Conservation (phyloP, 1,140 invertebrate species). For the Philotrypesis tridentata region DNA sequence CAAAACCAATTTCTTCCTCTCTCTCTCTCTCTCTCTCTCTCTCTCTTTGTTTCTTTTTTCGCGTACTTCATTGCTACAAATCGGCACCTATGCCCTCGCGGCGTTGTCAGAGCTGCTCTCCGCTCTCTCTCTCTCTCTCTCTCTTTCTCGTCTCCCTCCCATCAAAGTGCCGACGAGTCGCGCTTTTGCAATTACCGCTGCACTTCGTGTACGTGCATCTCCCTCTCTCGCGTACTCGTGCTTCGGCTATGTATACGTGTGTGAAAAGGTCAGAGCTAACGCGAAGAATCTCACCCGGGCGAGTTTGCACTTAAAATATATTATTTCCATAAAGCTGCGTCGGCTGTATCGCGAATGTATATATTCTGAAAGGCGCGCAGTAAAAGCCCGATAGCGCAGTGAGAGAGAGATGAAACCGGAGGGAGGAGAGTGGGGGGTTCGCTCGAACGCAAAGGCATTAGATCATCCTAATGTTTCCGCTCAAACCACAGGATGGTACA, state of each 20-base stretch:
- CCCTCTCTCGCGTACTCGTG: background rate
- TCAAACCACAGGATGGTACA: background rate
- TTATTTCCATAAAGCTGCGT: constrained; percentile 50
- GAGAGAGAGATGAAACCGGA: background rate
- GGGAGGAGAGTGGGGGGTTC: background rate
- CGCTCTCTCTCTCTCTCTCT: too few species aligned
- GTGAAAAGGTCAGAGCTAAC: background rate
- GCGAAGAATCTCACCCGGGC: background rate
- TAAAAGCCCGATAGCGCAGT: constrained; percentile 15
- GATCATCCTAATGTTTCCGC: constrained; percentile 47
- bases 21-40: background rate
- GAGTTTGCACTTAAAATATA: constrained; percentile 5
- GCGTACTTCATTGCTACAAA: background rate
- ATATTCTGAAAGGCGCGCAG: constrained; percentile 11
- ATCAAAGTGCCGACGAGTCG: background rate
- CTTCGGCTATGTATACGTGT: background rate
- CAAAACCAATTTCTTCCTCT: background rate
- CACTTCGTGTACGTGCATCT: background rate
- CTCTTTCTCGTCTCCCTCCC: too few species aligned
- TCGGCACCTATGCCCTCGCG: background rate
- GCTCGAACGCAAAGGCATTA: constrained; percentile 31
- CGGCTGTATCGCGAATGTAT: constrained; percentile 21
- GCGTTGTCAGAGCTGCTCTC: too few species aligned
- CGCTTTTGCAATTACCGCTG: background rate
- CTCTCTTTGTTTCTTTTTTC: background rate